Evolutionary conservation across 1,140 invertebrate species (phyloP), one percentile per base, ranked within the genome.

Genomic region (Drosophila bipectinata): DNA sequence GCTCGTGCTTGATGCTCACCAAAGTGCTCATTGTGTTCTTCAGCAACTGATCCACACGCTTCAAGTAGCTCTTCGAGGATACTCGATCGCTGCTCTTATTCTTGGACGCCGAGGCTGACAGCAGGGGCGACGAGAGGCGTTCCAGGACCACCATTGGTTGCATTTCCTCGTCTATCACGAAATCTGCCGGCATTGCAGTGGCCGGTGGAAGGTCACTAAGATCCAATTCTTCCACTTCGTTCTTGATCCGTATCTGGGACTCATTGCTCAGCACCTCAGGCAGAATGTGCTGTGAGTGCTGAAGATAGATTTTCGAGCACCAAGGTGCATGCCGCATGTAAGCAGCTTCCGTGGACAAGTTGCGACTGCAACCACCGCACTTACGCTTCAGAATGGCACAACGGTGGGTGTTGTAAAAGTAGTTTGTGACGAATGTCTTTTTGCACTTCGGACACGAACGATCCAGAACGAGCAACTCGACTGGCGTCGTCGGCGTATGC

Each of bases 1-100:
- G 90, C 62, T 91, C 90, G 54, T 91, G 87, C 37, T 91, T 91
- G 10, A 91, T 91, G 67, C 90, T 91, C 2, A 90, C 90, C 21
- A 91, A 47, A 5, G 87, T 90, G 69, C 44, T 90, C 57, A 91
- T 87, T 5, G 90, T 91, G 26, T 71, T 90, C 24, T 90, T 91
- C 0, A 91, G 63, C 51, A 91, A 49, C 47, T 91, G 72, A 67
- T 91, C 90, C 6, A 91, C 83, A 1, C 90, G 74, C 51, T 89
- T 91, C n/a, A 91, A 64, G 60, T 91, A 91, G 0, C 63, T 85
- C 53, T 89, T 90, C 2, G 90, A 63, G 1, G 88, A 88, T 0
- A 84, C 83, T 4, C 88, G 75, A 45, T 91, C 88, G 15, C 49
- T 66, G 12, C 48, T 67, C 12, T 44, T 81, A 6, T 64, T 55